These are phyloP conservation scores for Cristatella mucedo DNA, from an alignment of 2,888 invertebrate species.

Conservation along the genomic window DNA sequence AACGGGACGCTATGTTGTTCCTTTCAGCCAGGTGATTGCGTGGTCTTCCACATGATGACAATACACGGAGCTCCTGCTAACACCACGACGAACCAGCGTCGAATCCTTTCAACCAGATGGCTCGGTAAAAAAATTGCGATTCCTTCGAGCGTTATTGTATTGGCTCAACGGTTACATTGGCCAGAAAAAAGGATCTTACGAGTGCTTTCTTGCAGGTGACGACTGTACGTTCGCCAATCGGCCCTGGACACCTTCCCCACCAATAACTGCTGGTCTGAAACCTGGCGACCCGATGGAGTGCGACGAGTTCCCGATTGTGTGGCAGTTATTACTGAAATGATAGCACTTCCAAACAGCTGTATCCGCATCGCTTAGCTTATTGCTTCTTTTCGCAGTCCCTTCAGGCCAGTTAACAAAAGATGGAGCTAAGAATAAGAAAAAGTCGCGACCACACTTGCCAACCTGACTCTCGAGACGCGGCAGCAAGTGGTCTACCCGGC, in stretches of 20 bases:
- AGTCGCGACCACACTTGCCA: too few relatives aligned
- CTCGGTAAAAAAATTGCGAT: conserved; percentile 13
- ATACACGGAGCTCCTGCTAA: conserved; percentile 20
- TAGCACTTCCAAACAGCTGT: too few relatives aligned
- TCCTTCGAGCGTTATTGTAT: neutral
- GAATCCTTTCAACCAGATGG: conserved; percentile 22
- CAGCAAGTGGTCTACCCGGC: too few relatives aligned
- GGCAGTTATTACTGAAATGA: too few relatives aligned
- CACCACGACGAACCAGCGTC: conserved; percentile 11
- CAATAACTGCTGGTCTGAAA: conserved; percentile 15
- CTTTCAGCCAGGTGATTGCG: conserved; percentile 18
- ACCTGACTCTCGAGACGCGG: too few relatives aligned
- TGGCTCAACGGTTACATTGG: neutral
- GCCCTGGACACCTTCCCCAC: conserved; percentile 22
- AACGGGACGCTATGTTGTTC: neutral
- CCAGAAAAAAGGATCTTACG: neutral
- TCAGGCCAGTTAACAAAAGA: too few relatives aligned
- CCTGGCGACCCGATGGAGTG: conserved; percentile 9
- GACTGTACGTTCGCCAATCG: conserved; percentile 18
- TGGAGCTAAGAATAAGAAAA: too few relatives aligned
- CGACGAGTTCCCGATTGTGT: conserved; percentile 11
- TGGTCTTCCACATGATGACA: conserved; percentile 20
- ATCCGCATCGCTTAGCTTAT: too few relatives aligned
- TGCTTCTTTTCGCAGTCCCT: too few relatives aligned
- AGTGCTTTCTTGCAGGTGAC: conserved; percentile 14